Evolutionary conservation across 2,113 vertebrate species (phyloP).

Genomic region (Sterrhoptilus dennistouni): DNA sequence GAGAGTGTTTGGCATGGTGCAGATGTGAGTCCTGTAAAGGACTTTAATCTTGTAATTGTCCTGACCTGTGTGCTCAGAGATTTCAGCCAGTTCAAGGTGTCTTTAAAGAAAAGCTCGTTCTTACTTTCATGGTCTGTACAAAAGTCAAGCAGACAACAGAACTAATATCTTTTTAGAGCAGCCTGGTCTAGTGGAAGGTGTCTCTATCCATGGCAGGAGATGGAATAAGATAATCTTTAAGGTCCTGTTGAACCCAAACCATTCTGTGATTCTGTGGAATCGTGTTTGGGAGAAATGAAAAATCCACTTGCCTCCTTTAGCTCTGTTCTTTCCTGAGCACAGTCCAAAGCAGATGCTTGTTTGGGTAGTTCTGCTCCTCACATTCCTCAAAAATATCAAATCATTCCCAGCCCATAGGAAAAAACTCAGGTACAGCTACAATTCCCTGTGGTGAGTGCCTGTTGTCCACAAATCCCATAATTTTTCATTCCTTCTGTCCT

Average conservation of each 20-base stretch:
- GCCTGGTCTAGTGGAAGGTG: neutral
- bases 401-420: neutral
- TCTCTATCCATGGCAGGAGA: neutral
- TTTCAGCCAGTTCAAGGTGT: neutral
- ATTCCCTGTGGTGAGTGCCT: neutral
- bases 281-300: neutral
- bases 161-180: neutral
- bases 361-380: neutral
- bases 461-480: neutral
- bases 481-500: neutral
- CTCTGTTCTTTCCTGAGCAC: neutral
- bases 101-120: neutral
- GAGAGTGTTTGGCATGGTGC: neutral
- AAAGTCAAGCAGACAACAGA: neutral
- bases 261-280: neutral
- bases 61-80: neutral
- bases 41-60: neutral
- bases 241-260: neutral
- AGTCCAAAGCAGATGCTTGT: neutral
- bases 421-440: fast-evolving
- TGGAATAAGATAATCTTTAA: neutral
- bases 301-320: neutral
- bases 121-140: neutral
- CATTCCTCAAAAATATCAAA: neutral
- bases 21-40: neutral